phyloP scores from a whole-genome alignment of 1,140 invertebrate species.

The Lordiphosa stackelbergi region DNA sequence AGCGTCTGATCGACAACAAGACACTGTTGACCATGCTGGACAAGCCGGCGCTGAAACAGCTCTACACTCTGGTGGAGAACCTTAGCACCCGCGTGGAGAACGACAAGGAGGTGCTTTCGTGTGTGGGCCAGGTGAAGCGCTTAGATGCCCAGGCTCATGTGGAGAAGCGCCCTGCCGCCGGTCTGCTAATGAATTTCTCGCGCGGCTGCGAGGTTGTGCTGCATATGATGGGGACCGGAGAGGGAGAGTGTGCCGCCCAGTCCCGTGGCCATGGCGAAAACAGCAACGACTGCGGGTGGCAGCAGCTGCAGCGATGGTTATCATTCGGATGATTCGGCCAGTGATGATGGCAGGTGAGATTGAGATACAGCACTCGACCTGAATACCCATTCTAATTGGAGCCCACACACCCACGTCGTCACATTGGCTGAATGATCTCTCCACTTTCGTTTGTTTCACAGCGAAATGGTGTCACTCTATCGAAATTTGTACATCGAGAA shows the following conservation, averaged over 20 bases:
- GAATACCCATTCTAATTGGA: constrained; percentile 14
- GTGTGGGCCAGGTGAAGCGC: constrained; percentile 81
- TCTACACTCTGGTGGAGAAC: constrained; percentile 79
- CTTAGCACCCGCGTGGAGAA: constrained; percentile 82
- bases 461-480: constrained; percentile 87
- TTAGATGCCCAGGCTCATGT: constrained; percentile 79
- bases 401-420: constrained; percentile 37
- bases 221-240: constrained; percentile 83
- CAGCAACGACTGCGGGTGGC: constrained; percentile 79
- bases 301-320: constrained; percentile 84
- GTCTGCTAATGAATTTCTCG: constrained; percentile 89
- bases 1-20: constrained; percentile 94
- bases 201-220: constrained; percentile 88
- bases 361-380: constrained; percentile 51
- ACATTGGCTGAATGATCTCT: constrained; percentile 24
- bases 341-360: constrained; percentile 80
- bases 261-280: constrained; percentile 32
- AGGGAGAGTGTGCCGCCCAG: constrained; percentile 35
- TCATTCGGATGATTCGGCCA: constrained; percentile 88
- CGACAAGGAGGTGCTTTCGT: constrained; percentile 84
- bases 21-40: constrained; percentile 91
- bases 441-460: constrained; percentile 52
- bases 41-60: constrained; percentile 81
- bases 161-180: constrained; percentile 83
- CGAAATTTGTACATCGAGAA: constrained; percentile 89